Evolutionary conservation across 2,888 invertebrate genomes (phyloP), one percentile per base, ranked within the genome.

Genomic region (Invenusta paracnida): DNA sequence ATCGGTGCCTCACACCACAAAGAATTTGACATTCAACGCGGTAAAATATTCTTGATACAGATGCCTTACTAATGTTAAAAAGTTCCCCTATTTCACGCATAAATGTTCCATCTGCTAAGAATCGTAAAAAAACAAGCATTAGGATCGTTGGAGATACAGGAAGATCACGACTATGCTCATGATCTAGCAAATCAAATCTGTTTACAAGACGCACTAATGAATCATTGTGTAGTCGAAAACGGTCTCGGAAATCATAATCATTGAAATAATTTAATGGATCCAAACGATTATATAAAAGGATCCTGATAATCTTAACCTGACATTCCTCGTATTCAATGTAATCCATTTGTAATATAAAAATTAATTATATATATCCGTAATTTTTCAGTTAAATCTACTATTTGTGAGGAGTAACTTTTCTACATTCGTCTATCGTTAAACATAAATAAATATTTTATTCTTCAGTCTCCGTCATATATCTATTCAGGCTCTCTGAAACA

Each of bases 211-310:
- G 31, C 82, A 30, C 82, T 30, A 82, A 13, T 82, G 82, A 27
- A 29, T 30, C 31, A 11, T 82, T 82, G 30, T 82, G 82, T 30
- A 82, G 82, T 30, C 82, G 82, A 82, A 82, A 82, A 30, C 82
- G 30, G 31, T 82, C 82, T 30, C 82, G 82, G 31, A 82, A 82
- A 30, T 82, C 82, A 30, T 82, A 82, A 30, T 82, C 82, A 23
- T 82, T 82, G 29, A 82, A 82, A 30, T 30, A 30, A 82, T 29
- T 82, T 30, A 82, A 30, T 82, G 82, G 82, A 82, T 82, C 31
- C 30, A 30, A 82, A 82, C 82, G 31, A 30, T 82, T 23, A 82
- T 73, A 73, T 73, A 73, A 73, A 73, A 23, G 73, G 5, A 73
- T 73, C 25, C 73, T 73, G 73, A 73, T 73, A 73, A 73, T 73